Conservation (phyloP, 2,888 invertebrate genomes). For the Drosophila bunnanda region DNA sequence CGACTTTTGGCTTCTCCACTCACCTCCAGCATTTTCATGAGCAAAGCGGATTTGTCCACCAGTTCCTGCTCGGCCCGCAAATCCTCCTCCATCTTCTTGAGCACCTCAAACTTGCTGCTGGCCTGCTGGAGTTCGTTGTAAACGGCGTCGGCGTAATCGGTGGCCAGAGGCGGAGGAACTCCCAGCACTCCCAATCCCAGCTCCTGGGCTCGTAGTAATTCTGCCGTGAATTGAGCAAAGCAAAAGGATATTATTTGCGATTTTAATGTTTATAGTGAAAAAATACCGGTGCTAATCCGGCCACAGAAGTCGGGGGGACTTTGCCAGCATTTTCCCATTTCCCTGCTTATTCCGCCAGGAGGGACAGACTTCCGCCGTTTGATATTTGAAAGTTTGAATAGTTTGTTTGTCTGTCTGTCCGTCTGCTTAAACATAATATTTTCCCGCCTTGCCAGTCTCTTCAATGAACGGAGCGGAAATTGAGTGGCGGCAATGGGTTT, state of each 20-base stretch:
- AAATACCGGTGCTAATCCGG: constrained; percentile 57
- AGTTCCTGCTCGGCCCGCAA: constrained; percentile 84
- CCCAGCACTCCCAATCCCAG: constrained; percentile 41
- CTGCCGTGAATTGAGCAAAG: constrained; percentile 55
- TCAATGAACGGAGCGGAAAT: constrained; percentile 62
- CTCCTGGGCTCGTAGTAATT: constrained; percentile 76
- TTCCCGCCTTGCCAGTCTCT: constrained; percentile 20
- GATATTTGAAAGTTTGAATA: constrained; percentile 66
- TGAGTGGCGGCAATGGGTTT: constrained; percentile 67
- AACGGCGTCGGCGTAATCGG: constrained; percentile 80
- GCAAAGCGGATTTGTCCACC: constrained; percentile 83
- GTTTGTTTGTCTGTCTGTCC: constrained; percentile 45
- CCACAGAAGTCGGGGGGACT: too few relatives aligned
- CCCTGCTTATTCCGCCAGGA: not conserved
- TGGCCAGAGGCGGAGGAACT: constrained; percentile 26
- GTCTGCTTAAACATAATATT: constrained; percentile 30
- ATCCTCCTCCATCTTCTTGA: constrained; percentile 82
- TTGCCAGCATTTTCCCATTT: too few relatives aligned
- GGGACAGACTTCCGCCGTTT: constrained; percentile 50
- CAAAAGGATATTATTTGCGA: constrained; percentile 43
- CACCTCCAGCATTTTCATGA: constrained; percentile 84
- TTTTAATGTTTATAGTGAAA: constrained; percentile 51
- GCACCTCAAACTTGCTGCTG: constrained; percentile 80
- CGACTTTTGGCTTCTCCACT: constrained; percentile 1
- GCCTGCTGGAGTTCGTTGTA: constrained; percentile 81